Base-by-base conservation (phyloP, 1,140 invertebrate genomes). In the Sitophilus oryzae region DNA sequence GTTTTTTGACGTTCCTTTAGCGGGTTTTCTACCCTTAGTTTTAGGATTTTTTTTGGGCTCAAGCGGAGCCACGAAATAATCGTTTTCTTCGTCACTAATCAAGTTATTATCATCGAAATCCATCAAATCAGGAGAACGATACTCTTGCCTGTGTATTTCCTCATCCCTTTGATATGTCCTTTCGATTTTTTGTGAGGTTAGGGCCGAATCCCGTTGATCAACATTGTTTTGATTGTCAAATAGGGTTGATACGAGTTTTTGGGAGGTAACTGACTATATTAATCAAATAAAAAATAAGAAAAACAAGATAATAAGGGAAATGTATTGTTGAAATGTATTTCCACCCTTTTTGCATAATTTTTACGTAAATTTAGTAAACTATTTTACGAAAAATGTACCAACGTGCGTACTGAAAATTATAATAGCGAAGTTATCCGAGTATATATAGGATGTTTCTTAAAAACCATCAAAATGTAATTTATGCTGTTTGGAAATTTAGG, bases 211-310 rank as follows among this genome's bases (percentile, higher is more conserved):
- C 4, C 36, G 14, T 36, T 30, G 10, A 35, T 43, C 40, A 14
- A 18, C 1, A 8, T n/a, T 35, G 10, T 30, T 22, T n/a, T 1
- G 38, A 9, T 21, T 25, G 23, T 44, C 21, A 14, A 25, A 52
- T 41, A 37, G 15, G 36, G 25, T 20, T 21, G n/a, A n/a, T 37
- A 52, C 25, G 11, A 52, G 6, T 34, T 20, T 45, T 22, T 52
- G 18, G 9, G 51, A 16, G 25, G 18, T 45, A 9, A 52, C 42
- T 9, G 51, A 52, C 51, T 52, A 35, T 44, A 19, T 45, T 16
- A 37, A 10, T n/a, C n/a, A 36, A 45, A 45, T 14, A 42, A 52
- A 52, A 42, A 34, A 14, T 16, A 14, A 16, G 38, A 14, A 9
- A 41, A 41, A 41, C 34, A 35, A 35, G n/a, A n/a, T n/a, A n/a